Evolutionary conservation across 2,113 vertebrate genomes (phyloP).

Genomic region (Daubentonia madagascariensis): DNA sequence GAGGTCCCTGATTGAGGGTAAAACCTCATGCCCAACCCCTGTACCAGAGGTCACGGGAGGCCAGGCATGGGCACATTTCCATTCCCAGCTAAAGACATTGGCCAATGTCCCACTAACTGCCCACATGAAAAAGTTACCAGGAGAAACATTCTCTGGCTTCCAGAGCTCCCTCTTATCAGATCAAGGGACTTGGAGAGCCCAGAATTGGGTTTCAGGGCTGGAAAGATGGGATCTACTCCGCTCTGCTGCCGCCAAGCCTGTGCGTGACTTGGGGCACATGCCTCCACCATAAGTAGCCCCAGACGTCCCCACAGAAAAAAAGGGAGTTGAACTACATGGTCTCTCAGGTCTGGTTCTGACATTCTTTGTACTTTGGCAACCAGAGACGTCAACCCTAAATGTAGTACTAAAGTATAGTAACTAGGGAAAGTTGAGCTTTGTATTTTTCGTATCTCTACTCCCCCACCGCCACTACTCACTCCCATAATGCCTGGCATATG

Average conservation of each 20-base stretch:
- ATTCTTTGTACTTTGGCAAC: not conserved
- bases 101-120: not conserved
- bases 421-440: not conserved
- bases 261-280: not conserved
- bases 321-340: not conserved
- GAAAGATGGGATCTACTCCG: not conserved
- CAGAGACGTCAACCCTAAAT: not conserved
- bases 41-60: not conserved
- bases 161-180: constrained; percentile 35
- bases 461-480: not conserved
- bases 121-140: constrained; percentile 1
- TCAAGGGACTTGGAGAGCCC: not conserved
- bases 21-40: not conserved
- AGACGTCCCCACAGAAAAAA: not conserved
- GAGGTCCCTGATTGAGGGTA: not conserved
- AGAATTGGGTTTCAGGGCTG: constrained; percentile 30
- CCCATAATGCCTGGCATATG: not conserved
- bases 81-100: not conserved
- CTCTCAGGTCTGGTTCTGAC: not conserved
- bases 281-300: not conserved
- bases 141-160: not conserved
- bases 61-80: not conserved
- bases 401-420: not conserved
- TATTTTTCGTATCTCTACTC: not conserved
- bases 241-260: not conserved